Base-by-base conservation (phyloP, 1,140 invertebrate genomes). In the Agraylea sexmaculata region DNA sequence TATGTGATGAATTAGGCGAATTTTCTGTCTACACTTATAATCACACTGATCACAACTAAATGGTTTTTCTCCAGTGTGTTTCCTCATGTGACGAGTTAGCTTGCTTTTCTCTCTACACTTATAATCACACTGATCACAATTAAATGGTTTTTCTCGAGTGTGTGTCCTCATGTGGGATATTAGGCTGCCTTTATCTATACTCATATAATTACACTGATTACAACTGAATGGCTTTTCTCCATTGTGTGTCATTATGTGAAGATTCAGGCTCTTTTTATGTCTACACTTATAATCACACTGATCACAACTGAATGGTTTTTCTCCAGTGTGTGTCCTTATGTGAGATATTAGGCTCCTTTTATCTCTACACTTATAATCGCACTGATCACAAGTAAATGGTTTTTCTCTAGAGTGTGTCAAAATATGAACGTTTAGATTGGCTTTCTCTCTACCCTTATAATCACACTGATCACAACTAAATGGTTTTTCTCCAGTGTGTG, bases 141-240 rank as follows among this genome's bases (percentile, higher is more conserved):
- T 16, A n/a, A n/a, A n/a, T 16, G 12, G 12, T 16, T 16, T 16
- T 16, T 16, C 29, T 16, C 29, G 12, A n/a, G 12, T 16, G 12
- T 16, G 12, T 16, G 12, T 16, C 29, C 29, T 16, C 29, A n/a
- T n/a, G n/a, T n/a, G n/a, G n/a, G n/a, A n/a, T n/a, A n/a, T n/a
- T n/a, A n/a, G n/a, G n/a, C n/a, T n/a, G n/a, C n/a, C n/a, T n/a
- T n/a, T n/a, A n/a, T 16, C 29, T 16, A n/a, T 16, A n/a, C 29
- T 16, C 29, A 31, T n/a, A 13, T 4, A 33, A 33, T 6, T 13
- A 20, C 10, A 10, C 13, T 20, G 8, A 10, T n/a, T 2, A 23
- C 39, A 40, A 16, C 27, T n/a, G 12, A 31, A 40, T 4, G 29
- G 18, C 23, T 40, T 16, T 23, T 12, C 39, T 2, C 15, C 25